Evolutionary conservation across 2,113 vertebrate genomes (phyloP), one percentile per base, ranked within the genome.

Genomic region (Myrmecophaga tridactyla): DNA sequence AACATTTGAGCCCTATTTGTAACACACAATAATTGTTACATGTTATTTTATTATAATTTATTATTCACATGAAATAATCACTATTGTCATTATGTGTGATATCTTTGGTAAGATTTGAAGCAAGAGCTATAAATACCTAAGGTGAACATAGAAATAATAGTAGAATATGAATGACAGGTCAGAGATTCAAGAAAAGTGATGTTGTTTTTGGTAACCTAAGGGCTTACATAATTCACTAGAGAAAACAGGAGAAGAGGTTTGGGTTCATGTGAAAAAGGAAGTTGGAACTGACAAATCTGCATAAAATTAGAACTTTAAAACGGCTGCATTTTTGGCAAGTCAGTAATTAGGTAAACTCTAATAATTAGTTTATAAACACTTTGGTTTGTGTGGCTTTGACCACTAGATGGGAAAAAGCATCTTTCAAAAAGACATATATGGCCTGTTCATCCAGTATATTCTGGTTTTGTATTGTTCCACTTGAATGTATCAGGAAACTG

Each of bases 391-490:
- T 63, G 14, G n/a, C 23, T 81, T 84, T 75, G 23, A 92, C n/a
- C 27, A 25, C 56, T 58, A 82, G 7, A 56, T 93, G 56, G 70
- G 65, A 77, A 70, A 43, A 58, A 85, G 18, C 7, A 87, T 39
- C 17, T 63, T 10, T 27, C 20, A 56, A 46, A 36, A 82, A 36
- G n/a, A 82, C 78, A 51, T 7, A 20, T 76, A 25, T 34, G 73
- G 25, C 90, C 29, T 77, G 41, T 82, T 94, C 51, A 93, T 36
- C 23, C 29, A 41, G 12, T 78, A 29, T 3, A 76, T 14, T 41
- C 15, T 88, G 69, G 27, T 6, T 86, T 95, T 93, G 21, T 77
- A 90, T 90, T 78, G 87, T 51, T 73, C 76, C n/a, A 93, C 15
- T 53, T 60, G 29, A 76, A 78, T 88, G 36, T 34, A 43, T 48